Evolutionary conservation across 2,797 vertebrate species (phyloP).

Genomic region (Sarcophilus harrisii): DNA sequence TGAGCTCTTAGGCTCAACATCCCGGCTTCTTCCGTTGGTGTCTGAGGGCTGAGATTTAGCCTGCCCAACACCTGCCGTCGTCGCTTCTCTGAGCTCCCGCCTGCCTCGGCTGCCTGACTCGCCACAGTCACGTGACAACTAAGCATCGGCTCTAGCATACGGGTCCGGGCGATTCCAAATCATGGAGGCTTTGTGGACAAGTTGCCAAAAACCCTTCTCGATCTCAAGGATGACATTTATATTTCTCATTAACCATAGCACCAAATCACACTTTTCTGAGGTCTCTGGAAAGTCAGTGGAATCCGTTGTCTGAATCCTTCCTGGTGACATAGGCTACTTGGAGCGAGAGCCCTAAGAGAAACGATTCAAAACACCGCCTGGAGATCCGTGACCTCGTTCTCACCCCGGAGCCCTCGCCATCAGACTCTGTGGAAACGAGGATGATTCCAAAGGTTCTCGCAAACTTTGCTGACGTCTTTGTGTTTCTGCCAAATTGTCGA

Average conservation of each 20-base stretch:
- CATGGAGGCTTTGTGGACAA: not conserved
- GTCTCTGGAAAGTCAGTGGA: not conserved
- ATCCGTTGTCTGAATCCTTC: not conserved
- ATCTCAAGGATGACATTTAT: not conserved
- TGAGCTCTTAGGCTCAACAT: not conserved
- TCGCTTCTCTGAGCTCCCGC: not conserved
- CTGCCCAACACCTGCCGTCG: not conserved
- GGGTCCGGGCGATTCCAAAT: not conserved
- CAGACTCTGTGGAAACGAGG: constrained; percentile 63
- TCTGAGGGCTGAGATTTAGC: not conserved
- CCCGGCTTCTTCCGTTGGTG: not conserved
- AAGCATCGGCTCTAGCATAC: not conserved
- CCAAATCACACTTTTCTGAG: not conserved
- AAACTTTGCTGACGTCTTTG: constrained; percentile 6
- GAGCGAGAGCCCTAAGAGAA: not conserved
- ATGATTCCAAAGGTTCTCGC: not conserved
- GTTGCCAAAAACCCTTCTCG: constrained; percentile 20
- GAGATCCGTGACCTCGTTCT: not conserved
- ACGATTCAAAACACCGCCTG: too few species aligned
- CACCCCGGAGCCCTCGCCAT: constrained; percentile 64
- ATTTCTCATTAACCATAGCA: not conserved
- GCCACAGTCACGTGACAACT: not conserved
- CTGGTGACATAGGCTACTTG: not conserved
- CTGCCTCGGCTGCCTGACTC: not conserved
- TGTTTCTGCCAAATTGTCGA: constrained; percentile 42